Evolutionary conservation across 2,888 invertebrate species (phyloP), one percentile per base, ranked within the genome.

Genomic region (Dryomyza anilis): DNA sequence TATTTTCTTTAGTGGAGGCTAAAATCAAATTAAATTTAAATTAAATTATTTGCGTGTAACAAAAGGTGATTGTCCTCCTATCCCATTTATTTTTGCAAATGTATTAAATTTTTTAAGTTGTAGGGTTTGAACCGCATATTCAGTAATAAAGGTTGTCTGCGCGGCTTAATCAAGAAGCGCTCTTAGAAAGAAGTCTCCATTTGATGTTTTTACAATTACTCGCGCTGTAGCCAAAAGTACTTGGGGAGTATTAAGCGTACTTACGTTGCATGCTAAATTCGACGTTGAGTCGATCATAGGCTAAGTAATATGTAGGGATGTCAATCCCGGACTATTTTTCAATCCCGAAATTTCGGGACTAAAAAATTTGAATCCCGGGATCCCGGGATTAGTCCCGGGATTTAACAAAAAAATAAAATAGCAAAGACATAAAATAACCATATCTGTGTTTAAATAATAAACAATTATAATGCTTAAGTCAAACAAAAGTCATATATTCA

Each of bases 141-240:
- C 25, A 27, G 65, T 50, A 7, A 59, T 65, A 16, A 67, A 46
- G 4, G 67, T 46, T 10, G 65, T 63, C 30, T 65, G 65, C 10
- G 56, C 62, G 2, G 62, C 60, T 56, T 65, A 65, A 25, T 67
- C 57, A 3, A 67, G 46, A 23, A 67, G 36, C 8, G 65, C 50
- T 29, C 60, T 60, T 25, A 67, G 10, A 30, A 5, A 29, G 57
- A 46, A 61, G 46, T 6, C 43, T 33, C 39, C 55, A 16, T 25
- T 36, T 7, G 25, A 8, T 6, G 56, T 67, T 55, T 64, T 56
- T 1, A 62, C 29, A 29, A 58, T 27, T 10, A 64, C 67, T 16
- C 60, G 58, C 1, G 61, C 21, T 19, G 67, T 64, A 1, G 57
- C 64, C 5, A 62, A 33, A 1, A 67, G 16, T 12, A 67, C 52